Base-by-base conservation (phyloP, 2,113 vertebrate species). In the Dendrocopos noguchii region DNA sequence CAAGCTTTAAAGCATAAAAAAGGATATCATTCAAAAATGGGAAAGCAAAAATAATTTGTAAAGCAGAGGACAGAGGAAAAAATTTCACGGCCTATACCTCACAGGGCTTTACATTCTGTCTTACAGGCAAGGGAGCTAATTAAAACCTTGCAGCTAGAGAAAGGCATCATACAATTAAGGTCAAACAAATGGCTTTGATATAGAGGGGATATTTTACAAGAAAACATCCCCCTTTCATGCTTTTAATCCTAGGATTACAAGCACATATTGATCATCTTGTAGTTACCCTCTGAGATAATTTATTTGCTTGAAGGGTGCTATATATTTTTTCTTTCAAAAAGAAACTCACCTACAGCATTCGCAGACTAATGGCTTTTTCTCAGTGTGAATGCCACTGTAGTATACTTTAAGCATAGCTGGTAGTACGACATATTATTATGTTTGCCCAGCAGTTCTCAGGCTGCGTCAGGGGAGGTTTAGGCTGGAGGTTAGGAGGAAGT, bases 161-260 rank as follows among this genome's bases (percentile, higher is more conserved):
- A 87, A 64, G 55, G 72, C 75, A 87, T 67, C 1, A 4, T 36
- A 28, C 20, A 79, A 89, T 60, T 47, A 74, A 85, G 56, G 67
- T 91, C 79, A 91, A 73, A 77, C 5, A 82, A 78, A 74, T 0
- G 1, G 27, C 36, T 91, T 91, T 92, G 65, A 74, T 91, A 80
- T 1, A 65, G 22, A 53, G 9, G 9, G 7, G 55, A n/a, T 80
- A 80, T 74, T 91, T 89, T 87, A 91, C 52, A 89, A 16, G 33
- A 42, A 67, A 89, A 77, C 46, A 87, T 53, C 10, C 4, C 7
- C 19, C 17, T 91, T 79, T 73, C 36, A 34, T 39, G 42, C 22
- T 77, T 85, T 70, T 71, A 92, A 89, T 92, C 68, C 72, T 65
- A 47, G 47, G 72, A 91, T 91, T 94, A 83, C 52, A 83, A 55